Base-by-base conservation (phyloP, 2,113 vertebrate genomes). In the Sigmodon hispidus region DNA sequence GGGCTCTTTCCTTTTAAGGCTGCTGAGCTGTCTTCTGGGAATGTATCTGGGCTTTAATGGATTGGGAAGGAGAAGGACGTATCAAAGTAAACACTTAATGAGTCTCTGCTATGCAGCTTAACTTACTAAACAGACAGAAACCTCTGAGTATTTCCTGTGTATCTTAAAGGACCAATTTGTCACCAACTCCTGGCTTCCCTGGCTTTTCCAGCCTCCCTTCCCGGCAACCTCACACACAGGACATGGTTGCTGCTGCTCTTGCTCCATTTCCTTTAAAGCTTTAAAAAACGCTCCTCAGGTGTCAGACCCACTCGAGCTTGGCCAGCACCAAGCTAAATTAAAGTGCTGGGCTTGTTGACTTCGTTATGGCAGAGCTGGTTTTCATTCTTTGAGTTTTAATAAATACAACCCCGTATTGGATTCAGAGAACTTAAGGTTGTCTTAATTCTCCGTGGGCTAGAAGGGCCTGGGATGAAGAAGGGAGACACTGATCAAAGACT, bases 61-160 rank as follows among this genome's bases (percentile, higher is more conserved):
- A 70, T 57, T 92, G 84, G 61, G 50, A 94, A 96, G 93, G 70
- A 72, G 24, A 69, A 95, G 96, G 95, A 95, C 96, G 57, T 95
- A 93, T 84, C 87, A 94, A 85, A 97, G 96, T 97, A 97, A 97
- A 97, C 92, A 97, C 88, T 96, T 89, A 69, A 70, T 65, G 90
- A 97, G 86, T 69, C 89, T 97, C 93, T 94, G 90, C 95, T 87
- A 93, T 83, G 92, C 87, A 88, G 63, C 96, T 96, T 94, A 92
- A 96, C 86, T 97, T 95, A 92, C 93, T 87, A 93, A 97, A 91
- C 69, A 96, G 96, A 88, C 92, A 96, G 57, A 90, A 96, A 95
- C 86, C 61, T 97, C 93, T 69, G 40, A 96, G 90, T 92, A 94
- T 98, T 97, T 97, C 96, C 96, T 97, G 97, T 96, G 11, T 97